Evolutionary conservation across 2,888 invertebrate genomes (phyloP).

Genomic region (Drosophila formosana): DNA sequence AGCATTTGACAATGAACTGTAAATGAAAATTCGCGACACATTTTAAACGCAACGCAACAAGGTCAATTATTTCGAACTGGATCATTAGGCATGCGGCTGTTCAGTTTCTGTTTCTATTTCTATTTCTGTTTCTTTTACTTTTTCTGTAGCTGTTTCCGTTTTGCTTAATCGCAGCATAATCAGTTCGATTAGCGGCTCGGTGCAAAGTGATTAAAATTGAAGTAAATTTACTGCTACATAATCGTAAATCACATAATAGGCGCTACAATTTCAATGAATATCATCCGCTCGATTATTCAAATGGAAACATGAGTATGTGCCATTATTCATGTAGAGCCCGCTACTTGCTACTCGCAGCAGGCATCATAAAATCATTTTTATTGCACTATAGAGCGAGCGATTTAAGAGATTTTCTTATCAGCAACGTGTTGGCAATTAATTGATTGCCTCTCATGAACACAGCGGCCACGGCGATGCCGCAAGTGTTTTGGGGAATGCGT

Average conservation of each 20-base stretch:
- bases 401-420: slow-evolving; percentile 50
- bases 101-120: slow-evolving; percentile 3
- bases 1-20: slow-evolving; percentile 13
- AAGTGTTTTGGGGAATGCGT: slow-evolving; percentile 36
- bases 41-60: slow-evolving; percentile 23
- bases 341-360: background rate
- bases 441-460: slow-evolving; percentile 54
- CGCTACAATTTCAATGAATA: slow-evolving; percentile 4
- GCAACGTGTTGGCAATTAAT: slow-evolving; percentile 51
- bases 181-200: slow-evolving; percentile 32
- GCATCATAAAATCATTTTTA: slow-evolving; percentile 24
- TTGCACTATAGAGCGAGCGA: slow-evolving; percentile 10
- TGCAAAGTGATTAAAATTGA: slow-evolving; percentile 33
- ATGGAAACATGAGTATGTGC: slow-evolving; percentile 15
- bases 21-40: slow-evolving; percentile 7
- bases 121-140: background rate
- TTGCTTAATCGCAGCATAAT: slow-evolving; percentile 48
- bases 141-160: slow-evolving; percentile 31
- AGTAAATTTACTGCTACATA: background rate
- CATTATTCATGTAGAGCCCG: slow-evolving; percentile 22
- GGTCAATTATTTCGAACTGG: slow-evolving; percentile 39
- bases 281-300: slow-evolving; percentile 5
- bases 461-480: slow-evolving; percentile 17
- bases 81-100: slow-evolving; percentile 50
- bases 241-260: slow-evolving; percentile 28